Evolutionary conservation across 1,140 invertebrate genomes (phyloP), one percentile per base, ranked within the genome.

Genomic region (Rhagoletis pomonella): DNA sequence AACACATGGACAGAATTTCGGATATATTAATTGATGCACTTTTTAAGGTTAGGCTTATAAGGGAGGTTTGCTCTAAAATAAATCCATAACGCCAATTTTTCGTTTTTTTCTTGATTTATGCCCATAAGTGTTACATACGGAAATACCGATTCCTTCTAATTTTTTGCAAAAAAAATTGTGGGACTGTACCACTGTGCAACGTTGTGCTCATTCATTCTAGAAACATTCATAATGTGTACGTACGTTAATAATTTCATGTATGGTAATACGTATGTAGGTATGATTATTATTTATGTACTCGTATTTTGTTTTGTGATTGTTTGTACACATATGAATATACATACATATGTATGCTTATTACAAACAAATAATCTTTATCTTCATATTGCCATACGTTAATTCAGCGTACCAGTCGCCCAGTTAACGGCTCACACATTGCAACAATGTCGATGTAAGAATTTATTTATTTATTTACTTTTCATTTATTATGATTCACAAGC

Each of bases 401-500:
- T 47, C 42, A 42, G 14, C 14, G 29, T 14, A 14, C 67, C 44
- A 5, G 3, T 47, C 14, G 60, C 58, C 12, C 60, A 62, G 60
- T 14, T 62, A 4, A n/a, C 60, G 60, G 1, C 29, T 67, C 29
- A 67, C n/a, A 29, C 64, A 44, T 29, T 81, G 73, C 73, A 55
- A 81, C 69, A 81, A 55, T 81, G 44, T 81, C 55, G 73, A n/a
- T 17, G 17, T 10, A 81, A 81, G 50, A 58, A 81, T 81, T 81
- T 55, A 81, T 81, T 81, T 81, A 81, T 81, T 81, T 67, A 19
- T 67, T 19, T 81, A 81, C 73, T 81, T 55, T 81, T 81, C 73
- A 81, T 81, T 81, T 81, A 81, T 81, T 81, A 81, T 81, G 73
- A 81, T 81, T 81, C 73, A 81, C 73, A 47, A 55, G 47, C 47